These are phyloP conservation scores for Eupithecia insigniata DNA, from an alignment of 2,888 invertebrate genomes.

Conservation along the genomic window DNA sequence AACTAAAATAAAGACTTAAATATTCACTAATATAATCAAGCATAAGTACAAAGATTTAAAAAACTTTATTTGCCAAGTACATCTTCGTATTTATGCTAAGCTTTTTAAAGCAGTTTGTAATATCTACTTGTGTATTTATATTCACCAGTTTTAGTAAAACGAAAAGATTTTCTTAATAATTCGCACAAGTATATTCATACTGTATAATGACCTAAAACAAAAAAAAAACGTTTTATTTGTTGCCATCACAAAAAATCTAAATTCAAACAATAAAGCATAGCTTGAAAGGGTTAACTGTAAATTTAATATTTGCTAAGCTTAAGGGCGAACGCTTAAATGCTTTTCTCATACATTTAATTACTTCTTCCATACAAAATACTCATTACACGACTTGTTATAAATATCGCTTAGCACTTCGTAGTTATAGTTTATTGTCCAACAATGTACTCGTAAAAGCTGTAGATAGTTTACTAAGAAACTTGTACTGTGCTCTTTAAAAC, in stretches of 20 bases:
- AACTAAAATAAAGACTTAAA: not conserved
- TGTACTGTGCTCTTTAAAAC: constrained; percentile 31
- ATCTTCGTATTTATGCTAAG: constrained; percentile 1
- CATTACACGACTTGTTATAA: constrained; percentile 13
- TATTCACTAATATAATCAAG: not conserved
- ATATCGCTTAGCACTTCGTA: constrained; percentile 29
- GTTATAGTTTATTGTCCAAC: constrained; percentile 16
- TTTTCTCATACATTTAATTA: constrained; percentile 72
- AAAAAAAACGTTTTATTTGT: not conserved
- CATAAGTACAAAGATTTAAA: constrained; percentile 1
- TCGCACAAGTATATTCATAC: not conserved
- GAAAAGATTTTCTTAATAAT: not conserved
- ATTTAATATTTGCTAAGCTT: constrained; percentile 67
- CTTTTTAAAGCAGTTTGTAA: constrained; percentile 6
- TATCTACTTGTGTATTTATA: not conserved
- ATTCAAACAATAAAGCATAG: constrained; percentile 8
- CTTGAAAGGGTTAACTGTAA: constrained; percentile 6
- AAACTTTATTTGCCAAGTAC: not conserved
- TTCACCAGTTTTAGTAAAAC: not conserved
- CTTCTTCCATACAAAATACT: constrained; percentile 24
- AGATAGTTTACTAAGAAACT: not conserved
- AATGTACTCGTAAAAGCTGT: not conserved
- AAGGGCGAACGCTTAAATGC: constrained; percentile 70
- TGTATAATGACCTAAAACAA: not conserved
- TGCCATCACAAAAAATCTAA: constrained; percentile 16